These are phyloP conservation scores for Branchipolynoe longqiensis DNA, from an alignment of 2,888 invertebrate genomes.

Conservation along the genomic window DNA sequence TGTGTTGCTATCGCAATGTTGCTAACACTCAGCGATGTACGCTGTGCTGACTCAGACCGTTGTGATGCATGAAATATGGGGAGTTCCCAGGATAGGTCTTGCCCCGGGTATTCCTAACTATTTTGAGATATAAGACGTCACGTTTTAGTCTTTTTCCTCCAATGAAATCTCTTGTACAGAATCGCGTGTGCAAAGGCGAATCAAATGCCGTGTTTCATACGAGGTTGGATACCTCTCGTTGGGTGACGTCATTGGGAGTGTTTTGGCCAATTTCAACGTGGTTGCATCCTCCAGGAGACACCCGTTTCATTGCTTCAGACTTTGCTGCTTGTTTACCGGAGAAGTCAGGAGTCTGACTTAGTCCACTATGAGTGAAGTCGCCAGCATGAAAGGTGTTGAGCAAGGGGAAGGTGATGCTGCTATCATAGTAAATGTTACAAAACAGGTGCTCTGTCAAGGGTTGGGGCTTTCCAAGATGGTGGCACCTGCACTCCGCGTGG, in stretches of 20 bases:
- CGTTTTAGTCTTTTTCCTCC: too few species aligned
- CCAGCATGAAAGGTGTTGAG: slow-evolving; percentile 58
- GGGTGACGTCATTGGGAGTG: slow-evolving; percentile 54
- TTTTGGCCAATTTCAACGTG: slow-evolving; percentile 58
- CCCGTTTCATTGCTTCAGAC: slow-evolving; percentile 56
- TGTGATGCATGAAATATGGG: slow-evolving; percentile 10
- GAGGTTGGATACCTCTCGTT: background rate
- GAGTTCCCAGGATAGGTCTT: slow-evolving; percentile 8
- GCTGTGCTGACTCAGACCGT: slow-evolving; percentile 5
- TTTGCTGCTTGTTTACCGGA: slow-evolving; percentile 55
- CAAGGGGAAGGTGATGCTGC: slow-evolving; percentile 2
- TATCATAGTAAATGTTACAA: background rate
- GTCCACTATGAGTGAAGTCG: slow-evolving; percentile 62
- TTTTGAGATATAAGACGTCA: slow-evolving; percentile 17
- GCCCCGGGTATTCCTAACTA: slow-evolving; percentile 6
- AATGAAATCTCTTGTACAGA: background rate
- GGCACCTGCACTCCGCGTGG: slow-evolving; percentile 75
- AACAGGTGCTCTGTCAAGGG: background rate
- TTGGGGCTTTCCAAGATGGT: slow-evolving; percentile 48
- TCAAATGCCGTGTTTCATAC: background rate
- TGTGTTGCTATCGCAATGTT: slow-evolving; percentile 16
- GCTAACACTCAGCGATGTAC: slow-evolving; percentile 34
- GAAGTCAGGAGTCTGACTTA: slow-evolving; percentile 61
- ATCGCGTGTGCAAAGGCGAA: background rate
- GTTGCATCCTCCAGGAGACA: slow-evolving; percentile 56